Evolutionary conservation across 2,797 vertebrate species (phyloP).

Genomic region (Muraenolepis orangiensis): DNA sequence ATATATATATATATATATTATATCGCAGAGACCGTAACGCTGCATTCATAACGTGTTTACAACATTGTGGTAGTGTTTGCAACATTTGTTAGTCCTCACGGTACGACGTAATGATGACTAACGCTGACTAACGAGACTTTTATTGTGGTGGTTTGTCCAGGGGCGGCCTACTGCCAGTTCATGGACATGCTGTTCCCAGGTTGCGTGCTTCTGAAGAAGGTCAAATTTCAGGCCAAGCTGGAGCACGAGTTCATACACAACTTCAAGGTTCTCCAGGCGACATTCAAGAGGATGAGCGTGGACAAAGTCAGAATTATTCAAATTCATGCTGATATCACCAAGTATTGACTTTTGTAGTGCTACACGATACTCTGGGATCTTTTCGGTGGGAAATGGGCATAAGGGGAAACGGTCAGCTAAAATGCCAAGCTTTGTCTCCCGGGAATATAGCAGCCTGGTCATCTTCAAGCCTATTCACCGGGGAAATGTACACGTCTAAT

Average conservation of each 20-base stretch:
- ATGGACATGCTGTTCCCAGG: conserved; percentile 99
- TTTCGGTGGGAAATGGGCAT: neutral
- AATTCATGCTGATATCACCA: conserved; percentile 6
- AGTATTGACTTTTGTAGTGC: neutral
- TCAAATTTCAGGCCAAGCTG: conserved; percentile 97
- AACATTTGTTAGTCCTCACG: no score
- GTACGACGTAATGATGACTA: no score
- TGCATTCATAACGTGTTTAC: no score
- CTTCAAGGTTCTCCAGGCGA: conserved; percentile 97
- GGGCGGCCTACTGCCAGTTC: conserved; percentile 96
- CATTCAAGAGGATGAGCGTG: conserved; percentile 96
- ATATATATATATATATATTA: no score
- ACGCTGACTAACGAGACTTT: no score
- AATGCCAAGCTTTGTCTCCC: neutral
- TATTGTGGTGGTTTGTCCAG: conserved; percentile 61
- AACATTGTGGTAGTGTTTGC: no score
- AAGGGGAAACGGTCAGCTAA: neutral
- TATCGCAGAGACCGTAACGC: no score
- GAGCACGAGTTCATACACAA: conserved; percentile 98
- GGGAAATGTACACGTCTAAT: neutral
- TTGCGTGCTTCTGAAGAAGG: conserved; percentile 93
- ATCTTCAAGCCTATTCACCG: neutral
- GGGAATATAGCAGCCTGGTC: neutral
- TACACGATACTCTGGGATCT: neutral
- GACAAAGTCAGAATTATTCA: conserved; percentile 86